A percentile compares a stretch with the other conserved stretches of the same genome.
These are phyloP conservation scores for Heliconius erato DNA, from an alignment of 2,888 invertebrate species.

Conservation along the genomic window DNA sequence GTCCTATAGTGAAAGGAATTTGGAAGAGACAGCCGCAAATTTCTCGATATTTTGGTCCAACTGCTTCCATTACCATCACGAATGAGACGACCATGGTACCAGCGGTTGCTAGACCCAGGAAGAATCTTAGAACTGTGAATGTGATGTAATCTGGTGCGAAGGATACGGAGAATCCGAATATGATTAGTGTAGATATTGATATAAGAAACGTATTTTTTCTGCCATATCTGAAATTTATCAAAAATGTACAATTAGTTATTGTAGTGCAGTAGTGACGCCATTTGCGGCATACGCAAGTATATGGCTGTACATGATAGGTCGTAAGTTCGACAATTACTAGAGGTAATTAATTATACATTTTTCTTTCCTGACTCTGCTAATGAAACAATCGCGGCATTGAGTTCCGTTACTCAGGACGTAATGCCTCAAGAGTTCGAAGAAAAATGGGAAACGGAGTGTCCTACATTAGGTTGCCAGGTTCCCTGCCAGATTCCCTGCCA, in stretches of 20 bases:
- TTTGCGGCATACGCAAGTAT: not conserved
- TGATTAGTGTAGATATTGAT: slow-evolving; percentile 88
- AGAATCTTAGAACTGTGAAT: slow-evolving; percentile 88
- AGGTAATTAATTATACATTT: no score
- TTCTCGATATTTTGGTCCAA: slow-evolving; percentile 85
- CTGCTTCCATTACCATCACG: slow-evolving; percentile 88
- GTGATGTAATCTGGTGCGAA: slow-evolving; percentile 86
- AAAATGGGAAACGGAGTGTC: not conserved
- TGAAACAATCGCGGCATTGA: no score
- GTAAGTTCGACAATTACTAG: no score
- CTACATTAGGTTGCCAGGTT: not conserved
- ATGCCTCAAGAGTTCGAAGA: not conserved
- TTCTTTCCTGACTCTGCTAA: no score
- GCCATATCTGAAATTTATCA: slow-evolving; percentile 87
- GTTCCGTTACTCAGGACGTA: no score
- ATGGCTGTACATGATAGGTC: no score
- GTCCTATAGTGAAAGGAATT: slow-evolving; percentile 89
- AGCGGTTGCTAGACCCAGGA: slow-evolving; percentile 90
- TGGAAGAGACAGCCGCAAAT: slow-evolving; percentile 87
- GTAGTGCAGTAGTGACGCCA: not conserved
- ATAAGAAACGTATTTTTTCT: slow-evolving; percentile 89
- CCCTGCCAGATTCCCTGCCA: not conserved
- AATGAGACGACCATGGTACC: slow-evolving; percentile 93
- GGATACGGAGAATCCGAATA: slow-evolving; percentile 88
- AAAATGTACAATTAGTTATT: not conserved